phyloP scores from a whole-genome alignment of 2,113 vertebrate species.

The Sitta europaea region DNA sequence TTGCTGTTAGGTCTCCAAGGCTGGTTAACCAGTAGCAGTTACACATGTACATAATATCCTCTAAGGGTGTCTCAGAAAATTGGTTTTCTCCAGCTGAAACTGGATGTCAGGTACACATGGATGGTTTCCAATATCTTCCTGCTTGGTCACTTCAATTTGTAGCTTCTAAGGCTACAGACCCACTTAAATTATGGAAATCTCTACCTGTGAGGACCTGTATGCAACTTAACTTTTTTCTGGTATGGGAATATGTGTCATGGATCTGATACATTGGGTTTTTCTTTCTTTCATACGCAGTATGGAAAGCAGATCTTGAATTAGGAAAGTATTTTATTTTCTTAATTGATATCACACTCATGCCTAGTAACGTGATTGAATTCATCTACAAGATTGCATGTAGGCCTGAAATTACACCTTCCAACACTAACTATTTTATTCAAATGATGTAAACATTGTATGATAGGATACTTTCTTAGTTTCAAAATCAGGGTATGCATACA shows the following conservation, averaged over 20 bases:
- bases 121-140: background rate
- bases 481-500: background rate
- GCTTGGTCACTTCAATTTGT: background rate
- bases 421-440: background rate
- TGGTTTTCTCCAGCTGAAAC: background rate
- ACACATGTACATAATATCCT: background rate
- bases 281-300: background rate
- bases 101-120: background rate
- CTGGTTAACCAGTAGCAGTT: background rate
- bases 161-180: background rate
- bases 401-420: background rate
- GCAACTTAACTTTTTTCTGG: background rate
- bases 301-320: background rate
- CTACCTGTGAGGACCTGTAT: background rate
- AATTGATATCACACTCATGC: background rate
- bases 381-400: background rate
- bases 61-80: background rate
- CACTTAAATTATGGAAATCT: background rate
- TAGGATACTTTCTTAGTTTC: background rate
- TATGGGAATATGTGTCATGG: background rate
- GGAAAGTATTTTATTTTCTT: background rate
- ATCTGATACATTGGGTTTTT: background rate
- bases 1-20: background rate
- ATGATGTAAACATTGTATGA: accelerated
- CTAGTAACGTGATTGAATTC: background rate